Conservation (phyloP, 2,888 invertebrate species). For the Leucozona laternaria region DNA sequence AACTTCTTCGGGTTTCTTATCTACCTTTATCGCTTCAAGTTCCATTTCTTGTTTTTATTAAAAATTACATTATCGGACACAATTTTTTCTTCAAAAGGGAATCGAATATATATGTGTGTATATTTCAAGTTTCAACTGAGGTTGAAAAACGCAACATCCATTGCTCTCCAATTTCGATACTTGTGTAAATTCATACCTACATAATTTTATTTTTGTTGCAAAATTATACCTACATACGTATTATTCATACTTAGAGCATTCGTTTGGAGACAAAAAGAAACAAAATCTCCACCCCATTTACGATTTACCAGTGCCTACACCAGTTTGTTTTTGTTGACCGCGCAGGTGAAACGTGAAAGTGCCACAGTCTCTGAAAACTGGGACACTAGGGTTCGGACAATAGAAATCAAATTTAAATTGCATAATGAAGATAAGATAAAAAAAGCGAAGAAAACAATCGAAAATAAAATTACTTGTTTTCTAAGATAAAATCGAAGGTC, state of each 20-base stretch:
- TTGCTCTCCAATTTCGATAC: not conserved
- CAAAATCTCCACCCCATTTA: slow-evolving; percentile 37
- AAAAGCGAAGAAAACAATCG: not conserved
- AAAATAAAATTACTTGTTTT: too few relatives aligned
- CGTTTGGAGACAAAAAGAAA: slow-evolving; percentile 26
- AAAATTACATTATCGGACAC: not conserved
- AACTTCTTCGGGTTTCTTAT: not conserved
- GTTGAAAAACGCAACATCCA: too few relatives aligned
- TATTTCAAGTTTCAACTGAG: too few relatives aligned
- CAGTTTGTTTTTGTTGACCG: slow-evolving; percentile 28
- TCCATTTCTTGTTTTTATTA: not conserved
- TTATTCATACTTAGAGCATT: slow-evolving; percentile 9
- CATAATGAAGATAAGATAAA: not conserved
- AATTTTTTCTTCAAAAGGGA: too few relatives aligned
- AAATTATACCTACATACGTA: not conserved
- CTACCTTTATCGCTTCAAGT: not conserved
- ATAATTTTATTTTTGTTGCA: too few relatives aligned
- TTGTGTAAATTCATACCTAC: not conserved
- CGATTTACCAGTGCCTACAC: too few relatives aligned
- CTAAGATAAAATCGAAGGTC: too few relatives aligned
- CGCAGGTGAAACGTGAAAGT: slow-evolving; percentile 61
- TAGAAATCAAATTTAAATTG: not conserved
- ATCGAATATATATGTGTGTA: too few relatives aligned
- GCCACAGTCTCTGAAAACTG: not conserved
- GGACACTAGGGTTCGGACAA: not conserved